Evolutionary conservation across 1,140 invertebrate species (phyloP).

Genomic region (Paraescarpia echinospica): DNA sequence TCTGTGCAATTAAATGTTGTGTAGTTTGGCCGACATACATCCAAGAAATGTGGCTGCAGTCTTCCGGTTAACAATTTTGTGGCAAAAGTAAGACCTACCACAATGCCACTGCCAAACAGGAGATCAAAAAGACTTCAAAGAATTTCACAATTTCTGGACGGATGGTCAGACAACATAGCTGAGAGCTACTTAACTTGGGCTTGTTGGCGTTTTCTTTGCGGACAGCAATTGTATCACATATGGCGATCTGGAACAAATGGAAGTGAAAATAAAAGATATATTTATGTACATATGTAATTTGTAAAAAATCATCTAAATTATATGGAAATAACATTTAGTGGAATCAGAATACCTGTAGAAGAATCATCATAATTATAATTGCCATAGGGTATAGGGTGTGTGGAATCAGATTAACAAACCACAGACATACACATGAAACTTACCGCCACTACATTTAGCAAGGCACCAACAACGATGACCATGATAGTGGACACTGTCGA

Average conservation of each 20-base stretch:
- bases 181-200: background rate
- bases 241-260: conserved; percentile 16
- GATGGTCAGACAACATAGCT: background rate
- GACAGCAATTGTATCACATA: background rate
- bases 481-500: background rate
- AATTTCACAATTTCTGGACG: conserved; percentile 46
- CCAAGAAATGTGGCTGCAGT: conserved; percentile 86
- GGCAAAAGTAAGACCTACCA: conserved; percentile 81
- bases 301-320: no score
- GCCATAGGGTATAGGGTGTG: no score
- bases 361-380: no score
- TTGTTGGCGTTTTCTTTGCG: conserved; percentile 14
- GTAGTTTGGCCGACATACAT: conserved; percentile 61
- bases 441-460: background rate
- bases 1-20: conserved; percentile 35
- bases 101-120: conserved; percentile 77
- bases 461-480: background rate
- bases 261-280: background rate
- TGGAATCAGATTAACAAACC: no score
- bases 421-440: background rate
- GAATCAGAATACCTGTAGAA: no score
- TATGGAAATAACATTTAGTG: no score
- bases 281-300: no score
- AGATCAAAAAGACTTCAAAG: conserved; percentile 77
- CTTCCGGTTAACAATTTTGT: conserved; percentile 90